Evolutionary conservation across 2,113 vertebrate species (phyloP).

Genomic region (Polyodon spathula): DNA sequence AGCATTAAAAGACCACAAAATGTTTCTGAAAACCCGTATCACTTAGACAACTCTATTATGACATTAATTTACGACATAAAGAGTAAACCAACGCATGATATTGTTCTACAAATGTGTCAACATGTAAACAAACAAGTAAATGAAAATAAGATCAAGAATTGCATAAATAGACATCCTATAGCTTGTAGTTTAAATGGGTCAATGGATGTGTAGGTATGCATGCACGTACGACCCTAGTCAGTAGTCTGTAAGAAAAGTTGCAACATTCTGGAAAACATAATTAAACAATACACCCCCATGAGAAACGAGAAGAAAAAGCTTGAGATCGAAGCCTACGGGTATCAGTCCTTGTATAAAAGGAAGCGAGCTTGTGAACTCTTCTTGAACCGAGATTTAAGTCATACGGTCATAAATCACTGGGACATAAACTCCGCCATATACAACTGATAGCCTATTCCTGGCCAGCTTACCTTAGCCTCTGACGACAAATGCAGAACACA

Average conservation of each 20-base stretch:
- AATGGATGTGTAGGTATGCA: too few relatives aligned
- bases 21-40: too few relatives aligned
- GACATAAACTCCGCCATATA: constrained; percentile 94
- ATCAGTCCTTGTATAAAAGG: constrained; percentile 79
- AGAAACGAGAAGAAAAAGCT: constrained; percentile 47
- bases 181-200: too few relatives aligned
- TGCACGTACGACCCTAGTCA: too few relatives aligned
- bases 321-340: constrained; percentile 73
- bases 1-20: too few relatives aligned
- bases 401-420: constrained; percentile 97
- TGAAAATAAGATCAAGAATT: too few relatives aligned
- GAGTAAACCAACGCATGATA: too few relatives aligned
- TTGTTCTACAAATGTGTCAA: too few relatives aligned
- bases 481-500: constrained; percentile 80
- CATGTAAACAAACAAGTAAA: too few relatives aligned
- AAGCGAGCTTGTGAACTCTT: constrained; percentile 96
- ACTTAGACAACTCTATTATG: too few relatives aligned
- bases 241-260: neutral
- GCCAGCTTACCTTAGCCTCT: constrained; percentile 97
- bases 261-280: neutral
- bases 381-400: constrained; percentile 99
- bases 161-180: too few relatives aligned
- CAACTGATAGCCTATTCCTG: constrained; percentile 78
- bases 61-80: too few relatives aligned
- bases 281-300: neutral